These are phyloP conservation scores for Panagrolaimus sp. DNA, from an alignment of 1,140 invertebrate species.

Conservation along the genomic window DNA sequence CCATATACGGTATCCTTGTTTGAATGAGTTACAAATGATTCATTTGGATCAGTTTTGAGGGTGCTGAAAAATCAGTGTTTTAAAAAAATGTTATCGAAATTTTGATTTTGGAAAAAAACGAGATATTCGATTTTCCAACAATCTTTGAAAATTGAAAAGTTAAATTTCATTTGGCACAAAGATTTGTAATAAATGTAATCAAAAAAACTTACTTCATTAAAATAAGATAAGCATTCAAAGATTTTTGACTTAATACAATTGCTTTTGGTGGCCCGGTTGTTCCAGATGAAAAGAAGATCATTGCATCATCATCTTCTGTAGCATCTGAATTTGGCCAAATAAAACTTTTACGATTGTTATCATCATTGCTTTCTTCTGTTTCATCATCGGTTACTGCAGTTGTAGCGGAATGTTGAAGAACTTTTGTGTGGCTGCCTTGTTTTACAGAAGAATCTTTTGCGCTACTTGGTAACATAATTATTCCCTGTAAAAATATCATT, in stretches of 20 bases:
- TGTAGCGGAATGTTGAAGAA: background rate
- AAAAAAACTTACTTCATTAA: constrained; percentile 13
- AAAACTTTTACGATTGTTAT: background rate
- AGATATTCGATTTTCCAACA: too few species aligned
- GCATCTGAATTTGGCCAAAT: background rate
- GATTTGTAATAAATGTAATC: background rate
- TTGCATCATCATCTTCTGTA: background rate
- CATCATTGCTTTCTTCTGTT: background rate
- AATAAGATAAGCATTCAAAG: constrained; percentile 28
- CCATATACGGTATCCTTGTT: constrained; percentile 21
- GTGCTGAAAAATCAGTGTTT: background rate
- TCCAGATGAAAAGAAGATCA: constrained; percentile 44
- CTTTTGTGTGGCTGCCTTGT: background rate
- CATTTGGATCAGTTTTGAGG: background rate
- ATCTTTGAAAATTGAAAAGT: too few species aligned
- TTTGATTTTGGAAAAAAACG: too few species aligned
- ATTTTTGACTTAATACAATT: constrained; percentile 21
- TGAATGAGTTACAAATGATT: background rate
- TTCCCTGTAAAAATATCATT: too few species aligned
- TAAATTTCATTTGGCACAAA: too few species aligned
- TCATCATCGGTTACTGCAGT: too few species aligned
- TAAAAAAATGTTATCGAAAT: background rate
- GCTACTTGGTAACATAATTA: background rate
- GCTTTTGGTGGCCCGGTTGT: constrained; percentile 39
- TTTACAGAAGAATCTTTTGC: background rate